Percentiles rank a stretch among this genome's conserved stretches.
Evolutionary conservation across 2,797 vertebrate species (phyloP).

Genomic region (Pachyuromys duprasi): DNA sequence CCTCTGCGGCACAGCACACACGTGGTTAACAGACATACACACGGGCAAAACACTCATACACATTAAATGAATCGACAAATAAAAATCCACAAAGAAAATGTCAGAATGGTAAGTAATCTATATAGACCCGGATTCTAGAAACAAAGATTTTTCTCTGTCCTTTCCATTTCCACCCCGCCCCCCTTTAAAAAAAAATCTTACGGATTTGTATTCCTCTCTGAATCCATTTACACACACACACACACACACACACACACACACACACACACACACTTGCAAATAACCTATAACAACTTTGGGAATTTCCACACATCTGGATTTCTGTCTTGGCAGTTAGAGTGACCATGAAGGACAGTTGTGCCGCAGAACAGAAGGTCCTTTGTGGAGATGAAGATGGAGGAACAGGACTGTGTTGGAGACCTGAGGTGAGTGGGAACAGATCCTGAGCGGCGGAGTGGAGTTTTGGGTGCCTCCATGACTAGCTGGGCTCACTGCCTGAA

Average conservation of each 20-base stretch:
- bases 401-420: neutral
- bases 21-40: neutral
- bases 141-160: conserved; percentile 23
- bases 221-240: neutral
- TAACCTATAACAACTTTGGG: neutral
- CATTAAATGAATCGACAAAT: neutral
- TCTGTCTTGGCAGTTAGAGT: neutral
- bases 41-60: neutral
- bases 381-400: neutral
- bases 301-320: conserved; percentile 34
- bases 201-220: conserved; percentile 14
- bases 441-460: neutral
- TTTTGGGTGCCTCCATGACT: neutral
- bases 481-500: neutral
- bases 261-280: neutral
- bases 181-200: neutral
- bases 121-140: neutral
- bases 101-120: conserved; percentile 19
- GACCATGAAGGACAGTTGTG: neutral
- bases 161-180: conserved; percentile 19
- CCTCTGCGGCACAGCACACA: neutral
- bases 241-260: neutral
- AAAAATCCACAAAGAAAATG: conserved; percentile 11
- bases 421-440: neutral
- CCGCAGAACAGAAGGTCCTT: neutral